Percentiles rank a stretch among this genome's conserved stretches.
Evolutionary conservation across 1,140 invertebrate genomes (phyloP).

Genomic region (Acromyrmex charruanus): DNA sequence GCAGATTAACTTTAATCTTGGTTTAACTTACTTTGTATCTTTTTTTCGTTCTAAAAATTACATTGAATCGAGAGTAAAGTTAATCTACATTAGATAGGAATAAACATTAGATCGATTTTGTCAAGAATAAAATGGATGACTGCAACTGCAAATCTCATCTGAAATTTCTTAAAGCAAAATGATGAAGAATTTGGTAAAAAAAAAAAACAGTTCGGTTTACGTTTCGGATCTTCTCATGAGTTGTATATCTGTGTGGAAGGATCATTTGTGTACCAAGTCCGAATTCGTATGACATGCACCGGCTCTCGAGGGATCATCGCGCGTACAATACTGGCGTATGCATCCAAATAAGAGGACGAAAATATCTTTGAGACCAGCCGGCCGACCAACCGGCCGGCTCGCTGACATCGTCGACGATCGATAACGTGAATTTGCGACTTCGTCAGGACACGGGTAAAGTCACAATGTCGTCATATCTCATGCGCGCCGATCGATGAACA

Average conservation of each 20-base stretch:
- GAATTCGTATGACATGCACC: conserved; percentile 4
- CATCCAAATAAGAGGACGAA: conserved; percentile 53
- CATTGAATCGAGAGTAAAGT: too few species aligned
- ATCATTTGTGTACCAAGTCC: conserved; percentile 5
- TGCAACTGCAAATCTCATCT: neutral
- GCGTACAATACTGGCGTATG: conserved; percentile 38
- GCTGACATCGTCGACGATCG: conserved; percentile 59
- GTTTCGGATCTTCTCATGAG: neutral
- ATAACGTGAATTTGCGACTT: conserved; percentile 65
- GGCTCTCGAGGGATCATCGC: conserved; percentile 40
- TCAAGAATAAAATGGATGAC: neutral
- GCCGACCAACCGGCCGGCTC: conserved; percentile 21
- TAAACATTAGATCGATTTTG: neutral
- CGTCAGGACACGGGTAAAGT: conserved; percentile 61
- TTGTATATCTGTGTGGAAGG: neutral
- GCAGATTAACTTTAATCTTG: too few species aligned
- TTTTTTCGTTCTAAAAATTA: too few species aligned
- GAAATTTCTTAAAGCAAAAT: neutral
- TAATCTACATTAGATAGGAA: too few species aligned
- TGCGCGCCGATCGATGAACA: conserved; percentile 49
- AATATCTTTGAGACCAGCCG: conserved; percentile 42
- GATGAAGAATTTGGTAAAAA: neutral
- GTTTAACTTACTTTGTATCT: too few species aligned
- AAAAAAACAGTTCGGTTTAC: neutral
- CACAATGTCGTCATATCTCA: conserved; percentile 63